Evolutionary conservation across 2,888 invertebrate genomes (phyloP), one percentile per base, ranked within the genome.

Genomic region (Thera obeliscata): DNA sequence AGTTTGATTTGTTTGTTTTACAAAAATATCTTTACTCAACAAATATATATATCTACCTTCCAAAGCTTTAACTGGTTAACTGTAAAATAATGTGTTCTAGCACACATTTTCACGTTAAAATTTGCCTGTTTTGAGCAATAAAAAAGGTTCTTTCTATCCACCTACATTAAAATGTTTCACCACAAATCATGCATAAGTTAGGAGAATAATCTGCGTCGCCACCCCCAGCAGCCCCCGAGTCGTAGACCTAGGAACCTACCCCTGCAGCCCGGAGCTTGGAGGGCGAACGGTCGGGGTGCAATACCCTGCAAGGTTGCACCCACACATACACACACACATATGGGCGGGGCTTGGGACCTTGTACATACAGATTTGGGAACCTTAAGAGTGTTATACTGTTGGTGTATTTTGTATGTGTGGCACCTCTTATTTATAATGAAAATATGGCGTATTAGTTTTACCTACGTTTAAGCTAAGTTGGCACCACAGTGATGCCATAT

Each of bases 161-260:
- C 43, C 43, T 46, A 46, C 43, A 9, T 9, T 46, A 7, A 9
- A 46, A 46, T 9, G 9, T 9, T 46, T 9, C 43, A 43, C 43
- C 43, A 9, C 43, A 46, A 46, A 41, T 7, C 41, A 41, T 49
- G 2, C 12, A 49, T 12, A 12, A 49, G 12, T 49, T n/a, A 49
- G 12, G 5, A 49, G 12, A 49, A 9, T 33, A 8, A 22, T 50
- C 50, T 50, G 12, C 3, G n/a, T 33, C 33, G 52, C 52, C 59
- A 67, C 65, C 58, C 56, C 56, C 22, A 38, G 43, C 58, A 12
- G 22, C n/a, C 65, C 64, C 61, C 55, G 67, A 63, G 74, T 72
- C 74, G 55, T 69, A 71, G 72, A 71, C 72, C 71, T 62, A 58
- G 65, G 64, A 55, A 61, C 68, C 64, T 54, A 52, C 54, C 35